Evolutionary conservation across 2,113 vertebrate species (phyloP), one percentile per base, ranked within the genome.

Genomic region (Chiloscyllium plagiosum): DNA sequence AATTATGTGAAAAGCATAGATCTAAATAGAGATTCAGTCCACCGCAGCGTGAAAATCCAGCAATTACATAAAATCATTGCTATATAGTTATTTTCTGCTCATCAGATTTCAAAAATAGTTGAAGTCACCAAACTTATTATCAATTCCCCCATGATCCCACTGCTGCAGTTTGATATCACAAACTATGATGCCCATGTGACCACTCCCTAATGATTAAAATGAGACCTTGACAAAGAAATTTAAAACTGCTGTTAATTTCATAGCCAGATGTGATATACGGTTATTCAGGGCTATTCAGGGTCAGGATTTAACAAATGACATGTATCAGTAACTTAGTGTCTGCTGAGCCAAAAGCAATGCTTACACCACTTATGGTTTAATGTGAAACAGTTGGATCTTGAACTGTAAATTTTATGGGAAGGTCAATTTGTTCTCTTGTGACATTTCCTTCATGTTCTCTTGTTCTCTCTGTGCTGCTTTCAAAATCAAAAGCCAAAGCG

Each of bases 301-400:
- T 93, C 56, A 93, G 89, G 33, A 93, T 93, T 93, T 66, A 93
- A 93, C n/a, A 66, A 68, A 93, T 66, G 61, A 66, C 56, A 93
- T 65, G 17, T n/a, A 66, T 93, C 89, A 66, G 89, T 66, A 66
- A 93, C 56, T 66, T 65, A 19, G 29, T 68, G 20, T 93, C 61
- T 37, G 61, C 56, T 66, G 61, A 93, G 52, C 61, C n/a, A 37
- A 93, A 66, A 93, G 37, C 65, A n/a, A 93, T 93, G 89, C 15
- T 20, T 15, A 66, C 13, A n/a, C 89, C 65, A 93, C 61, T 47
- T 37, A 7, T 68, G 65, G n/a, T 66, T 92, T 66, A 93, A 93
- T 66, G 89, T 61, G 22, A 37, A 20, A 65, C 15, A 37, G n/a
- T 93, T 20, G 2, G 19, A 93, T 93, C 17, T 17, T 93, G 89